These are phyloP conservation scores for Formica aserva DNA, from an alignment of 2,888 invertebrate species.

Conservation along the genomic window DNA sequence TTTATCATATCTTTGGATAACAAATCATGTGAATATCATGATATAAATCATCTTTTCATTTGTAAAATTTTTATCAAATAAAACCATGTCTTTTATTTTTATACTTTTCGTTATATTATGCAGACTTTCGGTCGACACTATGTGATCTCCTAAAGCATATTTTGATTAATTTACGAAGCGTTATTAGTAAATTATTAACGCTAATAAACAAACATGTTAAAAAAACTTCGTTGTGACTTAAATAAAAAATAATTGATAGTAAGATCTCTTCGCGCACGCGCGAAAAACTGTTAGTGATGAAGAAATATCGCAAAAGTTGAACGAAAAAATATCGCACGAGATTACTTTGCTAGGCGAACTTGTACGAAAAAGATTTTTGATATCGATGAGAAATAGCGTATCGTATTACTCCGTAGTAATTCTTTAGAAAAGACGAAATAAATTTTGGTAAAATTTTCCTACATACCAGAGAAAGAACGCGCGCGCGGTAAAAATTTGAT, in stretches of 20 bases:
- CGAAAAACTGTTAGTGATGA: neutral
- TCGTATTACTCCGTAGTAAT: neutral
- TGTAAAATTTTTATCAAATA: neutral
- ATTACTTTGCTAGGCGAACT: neutral
- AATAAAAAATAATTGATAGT: neutral
- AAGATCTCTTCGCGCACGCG: neutral
- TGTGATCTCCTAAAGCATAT: neutral
- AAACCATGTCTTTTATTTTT: neutral
- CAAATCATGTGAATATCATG: neutral
- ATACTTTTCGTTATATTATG: neutral
- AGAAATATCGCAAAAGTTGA: neutral
- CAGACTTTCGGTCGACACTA: slow-evolving; percentile 18
- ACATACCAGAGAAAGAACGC: neutral
- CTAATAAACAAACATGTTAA: slow-evolving; percentile 7
- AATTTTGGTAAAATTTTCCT: neutral
- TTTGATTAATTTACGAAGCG: slow-evolving; percentile 10
- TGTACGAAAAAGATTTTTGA: too few relatives aligned
- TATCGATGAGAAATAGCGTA: neutral
- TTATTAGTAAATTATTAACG: slow-evolving; percentile 11
- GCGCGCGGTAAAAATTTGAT: neutral
- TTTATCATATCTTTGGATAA: neutral
- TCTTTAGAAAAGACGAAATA: neutral
- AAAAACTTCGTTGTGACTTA: slow-evolving; percentile 34
- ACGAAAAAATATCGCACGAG: slow-evolving; percentile 1
- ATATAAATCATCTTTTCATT: neutral